Evolutionary conservation across 1,140 invertebrate genomes (phyloP).

Genomic region (Coenobita brevimanus): DNA sequence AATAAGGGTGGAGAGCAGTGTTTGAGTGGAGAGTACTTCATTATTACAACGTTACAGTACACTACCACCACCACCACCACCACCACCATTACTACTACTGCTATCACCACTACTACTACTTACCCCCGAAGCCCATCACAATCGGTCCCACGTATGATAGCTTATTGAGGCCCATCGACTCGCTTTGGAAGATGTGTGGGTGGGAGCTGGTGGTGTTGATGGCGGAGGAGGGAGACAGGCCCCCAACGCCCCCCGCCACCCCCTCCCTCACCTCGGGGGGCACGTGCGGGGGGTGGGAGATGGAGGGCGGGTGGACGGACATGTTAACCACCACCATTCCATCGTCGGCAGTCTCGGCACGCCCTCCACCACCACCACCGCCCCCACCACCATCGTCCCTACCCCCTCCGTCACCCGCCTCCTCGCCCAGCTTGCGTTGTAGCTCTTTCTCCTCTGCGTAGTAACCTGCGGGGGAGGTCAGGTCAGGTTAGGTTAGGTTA

Average conservation of each 20-base stretch:
- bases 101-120: too few relatives aligned
- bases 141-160: slow-evolving; percentile 93
- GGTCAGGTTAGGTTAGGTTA: too few relatives aligned
- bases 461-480: slow-evolving; percentile 80
- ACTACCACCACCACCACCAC: too few relatives aligned
- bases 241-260: neutral
- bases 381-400: neutral
- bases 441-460: slow-evolving; percentile 79
- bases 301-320: neutral
- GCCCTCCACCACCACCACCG: neutral
- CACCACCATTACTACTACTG: too few relatives aligned
- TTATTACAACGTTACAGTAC: too few relatives aligned
- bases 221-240: slow-evolving; percentile 12
- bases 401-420: neutral
- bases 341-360: neutral
- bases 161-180: slow-evolving; percentile 83
- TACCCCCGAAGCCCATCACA: slow-evolving; percentile 93
- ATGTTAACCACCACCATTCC: neutral
- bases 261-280: neutral
- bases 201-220: slow-evolving; percentile 36
- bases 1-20: too few relatives aligned
- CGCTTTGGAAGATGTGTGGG: slow-evolving; percentile 40
- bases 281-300: neutral
- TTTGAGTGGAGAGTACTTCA: too few relatives aligned
- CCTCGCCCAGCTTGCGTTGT: slow-evolving; percentile 28